Evolutionary conservation across 1,140 invertebrate genomes (phyloP), one percentile per base, ranked within the genome.

Genomic region (Temnothorax longispinosus): DNA sequence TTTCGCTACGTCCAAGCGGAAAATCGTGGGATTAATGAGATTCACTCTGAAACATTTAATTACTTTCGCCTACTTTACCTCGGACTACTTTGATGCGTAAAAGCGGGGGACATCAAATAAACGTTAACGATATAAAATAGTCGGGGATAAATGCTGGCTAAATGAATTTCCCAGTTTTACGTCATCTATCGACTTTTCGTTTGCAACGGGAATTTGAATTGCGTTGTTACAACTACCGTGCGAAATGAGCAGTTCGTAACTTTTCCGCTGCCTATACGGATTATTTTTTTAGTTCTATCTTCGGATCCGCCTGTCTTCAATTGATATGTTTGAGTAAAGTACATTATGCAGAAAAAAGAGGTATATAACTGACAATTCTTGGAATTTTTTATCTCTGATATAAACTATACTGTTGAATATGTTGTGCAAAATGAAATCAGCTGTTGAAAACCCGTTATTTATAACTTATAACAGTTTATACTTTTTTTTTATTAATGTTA

Each of bases 41-140:
- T 71, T 71, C 18, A 47, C 15, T 81, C 5, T 44, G 54, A 81
- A 81, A 81, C 78, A 71, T 81, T 71, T 58, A 71, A 81, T 81
- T 71, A 71, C 38, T 81, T 58, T 71, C 13, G 15, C 13, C n/a
- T 21, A 65, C 38, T 60, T 76, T 32, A 10, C 10, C 38, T 44
- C 50, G 38, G 8, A 44, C 50, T 18, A 69, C 47, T 69, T 41
- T 35, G 21, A 71, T 44, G 32, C 44, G 38, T 71, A 81, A 81
- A 27, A 7, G 2, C 7, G 15, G 44, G 27, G 21, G 5, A 27
- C 18, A 27, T 58, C 50, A n/a, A 58, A 81, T 71, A 54, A 69
- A 81, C 44, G 44, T 71, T 71, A 81, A 71, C 32, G 47, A 81
- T 71, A 58, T 71, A 69, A 71, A 58, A 58, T 71, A 60, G 52